These are phyloP conservation scores for Semicossyphus pulcher DNA, from an alignment of 2,113 vertebrate genomes.

Conservation along the genomic window DNA sequence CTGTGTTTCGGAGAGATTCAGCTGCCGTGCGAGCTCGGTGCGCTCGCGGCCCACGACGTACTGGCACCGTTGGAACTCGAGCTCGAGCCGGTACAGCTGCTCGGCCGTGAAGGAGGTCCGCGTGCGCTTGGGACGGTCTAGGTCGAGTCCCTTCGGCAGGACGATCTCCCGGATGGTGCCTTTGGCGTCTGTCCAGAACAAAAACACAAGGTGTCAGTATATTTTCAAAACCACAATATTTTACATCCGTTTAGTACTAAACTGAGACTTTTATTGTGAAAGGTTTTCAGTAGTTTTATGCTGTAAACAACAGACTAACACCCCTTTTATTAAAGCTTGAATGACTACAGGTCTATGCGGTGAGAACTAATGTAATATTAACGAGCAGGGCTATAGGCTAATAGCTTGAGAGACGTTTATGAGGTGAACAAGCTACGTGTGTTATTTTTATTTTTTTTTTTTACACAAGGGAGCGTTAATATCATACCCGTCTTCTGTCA, in stretches of 20 bases:
- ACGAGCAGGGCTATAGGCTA: conserved; percentile 1
- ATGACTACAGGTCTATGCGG: not conserved
- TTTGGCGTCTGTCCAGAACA: conserved; percentile 89
- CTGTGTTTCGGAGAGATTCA: conserved; percentile 96
- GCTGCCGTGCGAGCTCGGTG: conserved; percentile 92
- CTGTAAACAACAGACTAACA: not conserved
- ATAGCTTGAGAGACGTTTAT: not conserved
- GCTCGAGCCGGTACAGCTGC: conserved; percentile 95
- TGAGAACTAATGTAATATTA: conserved; percentile 27
- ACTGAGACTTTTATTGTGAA: not conserved
- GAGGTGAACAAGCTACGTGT: not conserved
- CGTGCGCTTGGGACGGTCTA: conserved; percentile 95
- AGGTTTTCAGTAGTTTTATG: not conserved
- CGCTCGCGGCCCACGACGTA: conserved; percentile 95
- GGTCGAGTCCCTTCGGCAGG: conserved; percentile 93
- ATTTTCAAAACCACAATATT: not conserved
- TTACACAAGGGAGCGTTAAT: not conserved
- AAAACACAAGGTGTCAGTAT: not conserved
- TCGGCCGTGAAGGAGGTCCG: conserved; percentile 96
- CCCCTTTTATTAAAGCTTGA: not conserved
- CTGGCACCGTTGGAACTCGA: conserved; percentile 97
- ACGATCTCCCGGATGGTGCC: conserved; percentile 97
- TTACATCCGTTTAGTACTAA: not conserved
- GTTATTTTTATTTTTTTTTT: not conserved
- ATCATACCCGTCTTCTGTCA: not conserved